Conservation (phyloP, 2,113 vertebrate genomes). For the Vanacampus margaritifer region DNA sequence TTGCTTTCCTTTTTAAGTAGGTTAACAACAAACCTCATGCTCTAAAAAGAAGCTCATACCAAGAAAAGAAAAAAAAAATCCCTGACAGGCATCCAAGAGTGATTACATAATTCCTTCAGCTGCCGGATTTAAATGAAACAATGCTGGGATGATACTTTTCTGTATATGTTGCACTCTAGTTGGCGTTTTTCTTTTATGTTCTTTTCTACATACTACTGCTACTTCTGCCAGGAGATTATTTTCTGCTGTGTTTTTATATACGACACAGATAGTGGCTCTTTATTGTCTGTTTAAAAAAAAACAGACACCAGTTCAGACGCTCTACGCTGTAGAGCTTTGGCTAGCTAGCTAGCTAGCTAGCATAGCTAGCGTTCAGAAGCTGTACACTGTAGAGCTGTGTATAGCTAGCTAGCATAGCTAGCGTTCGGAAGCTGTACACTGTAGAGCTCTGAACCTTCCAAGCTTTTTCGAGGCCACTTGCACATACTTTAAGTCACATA, state of each 20-base stretch:
- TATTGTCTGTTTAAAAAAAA: too few relatives aligned
- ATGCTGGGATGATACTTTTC: not conserved
- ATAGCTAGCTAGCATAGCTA: too few relatives aligned
- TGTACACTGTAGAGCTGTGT: too few relatives aligned
- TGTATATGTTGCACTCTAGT: not conserved
- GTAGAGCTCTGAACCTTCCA: too few relatives aligned
- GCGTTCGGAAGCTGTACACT: too few relatives aligned
- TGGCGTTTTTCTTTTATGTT: not conserved
- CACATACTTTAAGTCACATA: too few relatives aligned
- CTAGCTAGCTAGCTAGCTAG: too few relatives aligned
- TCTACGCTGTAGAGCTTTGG: too few relatives aligned
- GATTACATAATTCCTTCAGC: slow-evolving; percentile 32
- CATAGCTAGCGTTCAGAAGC: too few relatives aligned
- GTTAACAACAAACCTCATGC: slow-evolving; percentile 12
- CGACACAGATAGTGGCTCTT: too few relatives aligned
- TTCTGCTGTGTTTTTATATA: not conserved
- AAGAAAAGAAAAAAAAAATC: slow-evolving; percentile 7
- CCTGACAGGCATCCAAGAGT: slow-evolving; percentile 16
- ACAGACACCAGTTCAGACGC: too few relatives aligned
- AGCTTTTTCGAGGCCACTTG: too few relatives aligned
- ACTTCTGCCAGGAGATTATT: not conserved
- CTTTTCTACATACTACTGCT: not conserved
- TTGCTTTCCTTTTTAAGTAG: slow-evolving; percentile 15
- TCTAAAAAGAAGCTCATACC: slow-evolving; percentile 8
- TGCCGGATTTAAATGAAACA: slow-evolving; percentile 3